These are phyloP conservation scores for Epistrophe eligans DNA, from an alignment of 2,888 invertebrate species.

Conservation along the genomic window DNA sequence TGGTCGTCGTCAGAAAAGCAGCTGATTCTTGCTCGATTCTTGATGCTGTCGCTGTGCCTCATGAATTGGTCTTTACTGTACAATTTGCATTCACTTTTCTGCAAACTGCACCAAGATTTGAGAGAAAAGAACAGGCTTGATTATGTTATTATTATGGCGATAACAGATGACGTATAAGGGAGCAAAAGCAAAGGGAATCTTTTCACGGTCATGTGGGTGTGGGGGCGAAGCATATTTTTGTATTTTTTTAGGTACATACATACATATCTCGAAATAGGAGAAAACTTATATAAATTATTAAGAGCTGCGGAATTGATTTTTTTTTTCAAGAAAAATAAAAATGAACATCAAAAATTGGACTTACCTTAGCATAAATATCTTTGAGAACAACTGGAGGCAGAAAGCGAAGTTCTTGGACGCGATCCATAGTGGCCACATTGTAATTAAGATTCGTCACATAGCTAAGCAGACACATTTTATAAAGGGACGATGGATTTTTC, in stretches of 20 bases:
- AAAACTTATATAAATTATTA: neutral
- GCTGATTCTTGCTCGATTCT: conserved; percentile 55
- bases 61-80: conserved; percentile 1
- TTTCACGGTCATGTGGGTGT: conserved; percentile 36
- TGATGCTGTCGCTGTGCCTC: conserved; percentile 15
- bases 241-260: neutral
- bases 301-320: conserved; percentile 20
- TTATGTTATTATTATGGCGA: neutral
- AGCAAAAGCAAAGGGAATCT: neutral
- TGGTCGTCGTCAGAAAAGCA: conserved; percentile 23
- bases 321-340: no score
- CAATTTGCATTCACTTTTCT: conserved; percentile 64
- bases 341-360: conserved; percentile 60
- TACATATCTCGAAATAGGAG: neutral
- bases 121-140: conserved; percentile 2
- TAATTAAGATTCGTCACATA: conserved; percentile 81
- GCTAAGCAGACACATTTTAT: conserved; percentile 80
- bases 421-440: conserved; percentile 80
- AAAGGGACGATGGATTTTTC: conserved; percentile 80
- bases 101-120: conserved; percentile 16
- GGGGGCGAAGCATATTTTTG: conserved; percentile 13
- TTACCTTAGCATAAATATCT: conserved; percentile 83
- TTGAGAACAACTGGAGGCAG: conserved; percentile 82
- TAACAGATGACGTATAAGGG: neutral
- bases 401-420: conserved; percentile 81